Base-by-base conservation (phyloP, 2,797 vertebrate species). In the Gallinago solitaria region DNA sequence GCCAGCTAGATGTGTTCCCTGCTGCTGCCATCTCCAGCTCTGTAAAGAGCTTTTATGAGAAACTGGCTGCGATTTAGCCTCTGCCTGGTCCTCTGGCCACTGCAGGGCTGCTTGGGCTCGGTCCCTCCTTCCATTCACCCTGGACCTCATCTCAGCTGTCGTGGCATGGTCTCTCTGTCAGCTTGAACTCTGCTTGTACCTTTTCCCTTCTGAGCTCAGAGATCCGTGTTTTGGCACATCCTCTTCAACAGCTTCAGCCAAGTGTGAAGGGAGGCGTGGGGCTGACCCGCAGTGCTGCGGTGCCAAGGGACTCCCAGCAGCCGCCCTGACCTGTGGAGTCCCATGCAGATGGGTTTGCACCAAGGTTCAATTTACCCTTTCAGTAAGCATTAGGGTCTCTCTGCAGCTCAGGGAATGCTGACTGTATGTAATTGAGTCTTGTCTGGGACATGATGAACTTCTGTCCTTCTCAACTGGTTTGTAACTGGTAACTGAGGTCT, bases 181-280 rank as follows among this genome's bases (percentile, higher is more conserved):
- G 59, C 50, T 59, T 63, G 87, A 91, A 43, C 67, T 95, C 76
- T 69, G 82, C 73, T 76, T 84, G 76, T 87, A 20, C 56, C 56
- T 47, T 45, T 78, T 87, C 93, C 67, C 63, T 76, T 79, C 69
- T 57, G 90, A 79, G 80, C 51, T 45, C 9, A n/a, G 80, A 95
- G 93, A 84, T 83, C 78, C 7, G 1, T 90, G 89, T 95, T 95
- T 63, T 79, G 85, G 93, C 63, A 90, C 87, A 89, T 93, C 48
- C 59, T 65, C 77, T 79, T 82, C 70, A 95, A 77, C 87, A 79
- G 85, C 85, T 95, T 81, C 41, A 43, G 3, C 88, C 87, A 37
- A 84, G 77, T 82, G 50, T 92, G 90, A 93, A 92, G 77, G 54
- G 63, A 79, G 56, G 77, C 51, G 12, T 1, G 1, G 88, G 0